A percentile compares a stretch with the other conserved stretches of the same genome.
Evolutionary conservation across 2,797 vertebrate genomes (phyloP).

Genomic region (Momotus momota): DNA sequence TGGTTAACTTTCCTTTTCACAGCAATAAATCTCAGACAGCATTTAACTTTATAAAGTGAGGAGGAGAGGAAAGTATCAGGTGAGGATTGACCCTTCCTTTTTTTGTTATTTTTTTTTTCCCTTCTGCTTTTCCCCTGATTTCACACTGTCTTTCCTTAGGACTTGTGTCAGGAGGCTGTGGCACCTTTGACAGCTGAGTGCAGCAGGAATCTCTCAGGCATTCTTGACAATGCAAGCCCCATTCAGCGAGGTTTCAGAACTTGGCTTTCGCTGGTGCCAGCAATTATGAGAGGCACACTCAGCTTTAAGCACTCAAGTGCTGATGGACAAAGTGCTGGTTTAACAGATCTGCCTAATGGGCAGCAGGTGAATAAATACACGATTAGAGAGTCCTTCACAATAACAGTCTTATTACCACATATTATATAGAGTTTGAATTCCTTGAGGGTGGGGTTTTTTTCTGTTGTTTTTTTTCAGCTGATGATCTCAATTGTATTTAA

Average conservation of each 20-base stretch:
- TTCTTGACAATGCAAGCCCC: not conserved
- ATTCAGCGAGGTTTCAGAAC: slow-evolving; percentile 51
- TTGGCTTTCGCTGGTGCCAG: slow-evolving; percentile 75
- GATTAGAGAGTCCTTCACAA: slow-evolving; percentile 65
- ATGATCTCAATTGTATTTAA: slow-evolving; percentile 6
- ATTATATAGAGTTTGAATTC: slow-evolving; percentile 39
- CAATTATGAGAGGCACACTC: slow-evolving; percentile 75
- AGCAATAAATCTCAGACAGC: slow-evolving; percentile 66
- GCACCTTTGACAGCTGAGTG: slow-evolving; percentile 20
- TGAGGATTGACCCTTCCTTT: slow-evolving; percentile 7
- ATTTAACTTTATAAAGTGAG: slow-evolving; percentile 66
- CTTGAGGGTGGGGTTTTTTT: not conserved
- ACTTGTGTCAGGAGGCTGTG: not conserved
- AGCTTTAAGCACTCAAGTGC: slow-evolving; percentile 75
- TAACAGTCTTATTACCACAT: slow-evolving; percentile 70
- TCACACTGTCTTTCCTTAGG: not conserved
- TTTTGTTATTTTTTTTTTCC: rapidly evolving
- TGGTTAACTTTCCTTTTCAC: slow-evolving; percentile 69
- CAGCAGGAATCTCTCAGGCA: not conserved
- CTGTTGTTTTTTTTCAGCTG: not conserved
- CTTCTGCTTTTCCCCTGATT: not conserved
- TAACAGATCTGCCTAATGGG: slow-evolving; percentile 75
- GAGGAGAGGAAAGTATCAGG: slow-evolving; percentile 56
- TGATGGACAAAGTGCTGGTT: slow-evolving; percentile 79
- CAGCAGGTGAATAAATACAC: slow-evolving; percentile 81